Evolutionary conservation across 2,888 invertebrate genomes (phyloP).

Genomic region (Serripes groenlandicus): DNA sequence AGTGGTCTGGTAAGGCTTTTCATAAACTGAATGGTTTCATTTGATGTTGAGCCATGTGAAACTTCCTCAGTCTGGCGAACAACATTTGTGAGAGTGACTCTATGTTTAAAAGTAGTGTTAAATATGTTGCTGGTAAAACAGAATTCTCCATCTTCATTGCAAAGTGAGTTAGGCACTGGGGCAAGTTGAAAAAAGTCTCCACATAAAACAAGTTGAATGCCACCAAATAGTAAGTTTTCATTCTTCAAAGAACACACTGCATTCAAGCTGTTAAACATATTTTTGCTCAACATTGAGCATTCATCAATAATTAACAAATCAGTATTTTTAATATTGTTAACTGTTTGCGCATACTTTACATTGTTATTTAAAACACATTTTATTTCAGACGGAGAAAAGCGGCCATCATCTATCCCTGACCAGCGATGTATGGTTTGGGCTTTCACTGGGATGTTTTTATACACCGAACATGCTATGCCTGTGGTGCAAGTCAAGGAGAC

Average conservation of each 20-base stretch:
- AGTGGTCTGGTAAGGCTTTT: constrained; percentile 17
- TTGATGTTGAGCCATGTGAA: constrained; percentile 23
- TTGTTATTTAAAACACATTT: constrained; percentile 28
- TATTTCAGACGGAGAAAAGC: constrained; percentile 38
- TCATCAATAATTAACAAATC: constrained; percentile 51
- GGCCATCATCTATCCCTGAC: constrained; percentile 51
- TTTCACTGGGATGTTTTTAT: constrained; percentile 1
- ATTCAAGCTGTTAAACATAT: constrained; percentile 21
- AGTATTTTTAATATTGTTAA: constrained; percentile 30
- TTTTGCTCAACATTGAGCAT: constrained; percentile 47
- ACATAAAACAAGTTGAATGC: constrained; percentile 44
- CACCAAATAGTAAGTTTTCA: constrained; percentile 28
- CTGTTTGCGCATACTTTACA: constrained; percentile 23
- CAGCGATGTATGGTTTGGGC: constrained; percentile 47
- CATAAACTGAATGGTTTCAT: constrained; percentile 15
- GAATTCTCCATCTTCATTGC: constrained; percentile 37
- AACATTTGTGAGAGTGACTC: constrained; percentile 19
- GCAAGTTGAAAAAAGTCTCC: constrained; percentile 54
- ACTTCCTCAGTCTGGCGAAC: constrained; percentile 39
- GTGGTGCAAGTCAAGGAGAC: constrained; percentile 45
- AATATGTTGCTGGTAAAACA: constrained; percentile 35
- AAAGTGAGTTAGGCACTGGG: constrained; percentile 46
- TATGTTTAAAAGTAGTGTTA: constrained; percentile 18
- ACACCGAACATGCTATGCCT: constrained; percentile 47
- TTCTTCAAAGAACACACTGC: constrained; percentile 43